Evolutionary conservation across 2,113 vertebrate genomes (phyloP).

Genomic region (Bos taurus): ARS-UCD2.0 NC_037357.1:93391501-93392000

Average conservation of each 20-base stretch:
- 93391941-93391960: neutral
- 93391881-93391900: neutral
- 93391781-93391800: neutral
- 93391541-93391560: neutral
- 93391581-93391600: neutral
- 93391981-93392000: neutral
- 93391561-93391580: neutral
- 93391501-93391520: neutral
- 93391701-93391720: neutral
- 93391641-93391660: neutral
- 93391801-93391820: neutral
- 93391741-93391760: neutral
- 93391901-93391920: neutral
- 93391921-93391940: neutral
- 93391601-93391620: neutral
- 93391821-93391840: neutral
- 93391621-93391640: neutral
- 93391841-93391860: neutral
- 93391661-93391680: neutral
- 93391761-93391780: neutral
- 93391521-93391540: neutral
- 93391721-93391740: neutral
- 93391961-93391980: neutral
- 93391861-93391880: neutral
- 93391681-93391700: neutral